Conservation (phyloP, 1,140 invertebrate genomes). For the Armadillidium nasatum region DNA sequence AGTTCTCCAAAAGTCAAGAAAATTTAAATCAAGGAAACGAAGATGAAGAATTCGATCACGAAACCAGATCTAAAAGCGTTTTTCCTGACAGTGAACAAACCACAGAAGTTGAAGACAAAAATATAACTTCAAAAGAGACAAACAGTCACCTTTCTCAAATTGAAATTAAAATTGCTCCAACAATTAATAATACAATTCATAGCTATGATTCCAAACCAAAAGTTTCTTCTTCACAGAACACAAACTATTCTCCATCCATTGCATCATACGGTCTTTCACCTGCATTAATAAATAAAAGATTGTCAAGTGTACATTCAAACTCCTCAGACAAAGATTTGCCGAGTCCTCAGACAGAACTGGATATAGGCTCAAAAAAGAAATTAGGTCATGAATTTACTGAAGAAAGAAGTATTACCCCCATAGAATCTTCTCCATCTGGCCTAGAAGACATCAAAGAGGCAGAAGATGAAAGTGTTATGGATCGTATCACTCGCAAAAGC, state of each 20-base stretch:
- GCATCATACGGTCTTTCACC: slow-evolving; percentile 14
- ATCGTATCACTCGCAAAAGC: slow-evolving; percentile 78
- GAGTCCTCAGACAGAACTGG: no score
- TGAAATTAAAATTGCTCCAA: no score
- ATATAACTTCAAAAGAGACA: slow-evolving; percentile 22
- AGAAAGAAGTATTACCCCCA: no score
- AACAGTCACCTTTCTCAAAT: no score
- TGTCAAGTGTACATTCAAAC: no score
- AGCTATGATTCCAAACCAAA: no score
- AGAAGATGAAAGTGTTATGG: slow-evolving; percentile 68
- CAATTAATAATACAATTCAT: no score
- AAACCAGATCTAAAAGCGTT: slow-evolving; percentile 22
- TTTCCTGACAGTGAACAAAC: neutral
- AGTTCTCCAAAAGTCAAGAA: slow-evolving; percentile 40
- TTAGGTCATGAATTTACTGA: no score
- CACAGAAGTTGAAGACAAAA: slow-evolving; percentile 47
- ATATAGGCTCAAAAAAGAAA: no score
- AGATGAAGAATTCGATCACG: slow-evolving; percentile 7
- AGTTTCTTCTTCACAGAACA: no score
- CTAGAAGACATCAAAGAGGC: slow-evolving; percentile 26
- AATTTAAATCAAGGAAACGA: slow-evolving; percentile 29
- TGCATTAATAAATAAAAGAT: neutral
- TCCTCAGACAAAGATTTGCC: no score
- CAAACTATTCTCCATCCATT: no score
- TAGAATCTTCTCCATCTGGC: neutral